Base-by-base conservation (phyloP, 2,888 invertebrate genomes). In the Eilema griseolum region DNA sequence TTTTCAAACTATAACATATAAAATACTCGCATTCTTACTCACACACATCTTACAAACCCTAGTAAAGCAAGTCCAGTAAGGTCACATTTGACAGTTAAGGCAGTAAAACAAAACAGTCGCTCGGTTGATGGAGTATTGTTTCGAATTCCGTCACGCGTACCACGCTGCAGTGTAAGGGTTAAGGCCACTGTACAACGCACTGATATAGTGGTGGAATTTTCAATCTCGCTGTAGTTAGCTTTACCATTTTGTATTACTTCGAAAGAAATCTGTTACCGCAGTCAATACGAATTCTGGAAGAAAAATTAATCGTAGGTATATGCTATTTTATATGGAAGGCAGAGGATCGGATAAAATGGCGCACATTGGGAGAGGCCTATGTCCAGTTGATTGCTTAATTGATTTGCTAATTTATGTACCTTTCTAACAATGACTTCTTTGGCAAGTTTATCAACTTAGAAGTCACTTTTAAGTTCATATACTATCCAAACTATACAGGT, bases 111-210 rank as follows among this genome's bases (percentile, higher is more conserved):
- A 91, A 89, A 89, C 89, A 85, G 85, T 77, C 79, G 80, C 77
- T 71, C 71, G 79, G 74, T 89, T 90, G 90, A 93, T 91, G 91
- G 92, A 83, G 90, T 87, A 93, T 94, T 94, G 94, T 94, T 91
- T 92, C 88, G 90, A 89, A 94, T 94, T 93, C 94, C 93, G 84
- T 90, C 94, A 94, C 81, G 82, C 83, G 79, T 83, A 70, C 83
- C 77, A 77, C 74, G 83, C 78, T 79, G 72, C 71, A 60, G 59
- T 37, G 69, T 41, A 56, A 64, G 85, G 89, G 90, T 89, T 91
- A 89, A 92, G 91, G 90, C 87, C 90, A 88, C 83, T 74, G 77
- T 69, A 79, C 75, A 77, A 72, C 71, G 73, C 74, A 72, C 74
- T 81, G 81, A 78, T 82, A 81, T 77, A 71, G 75, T 33, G 67